Evolutionary conservation across 30 jellyfish, hydroid and myxozoan species (phyloP), one percentile per base, ranked within the genome.

Genomic region (Hydractinia symbiolongicarpus): DNA sequence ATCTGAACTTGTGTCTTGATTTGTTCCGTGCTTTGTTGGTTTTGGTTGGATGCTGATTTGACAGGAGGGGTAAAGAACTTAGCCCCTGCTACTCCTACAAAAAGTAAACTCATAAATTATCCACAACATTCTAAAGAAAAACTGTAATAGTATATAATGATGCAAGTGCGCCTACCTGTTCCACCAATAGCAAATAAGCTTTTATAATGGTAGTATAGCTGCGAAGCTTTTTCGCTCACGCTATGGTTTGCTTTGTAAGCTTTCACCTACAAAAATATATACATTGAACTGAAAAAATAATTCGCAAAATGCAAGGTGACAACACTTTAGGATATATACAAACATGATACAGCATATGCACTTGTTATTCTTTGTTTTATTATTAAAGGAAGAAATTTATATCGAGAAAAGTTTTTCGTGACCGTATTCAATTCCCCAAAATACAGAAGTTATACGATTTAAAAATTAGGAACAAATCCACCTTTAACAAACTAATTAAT

Each of bases 171-270:
- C 40, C 8, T 64, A 64, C 95, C 86, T 79, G 88, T 52, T 6
- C 93, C 91, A 73, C 87, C 95, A 8, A 82, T 62, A 9, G 95
- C 89, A 66, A 90, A 85, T 19, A 81, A 67, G 82, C 95, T 83
- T 66, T 90, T 90, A 66, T 85, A 78, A 14, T 90, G 90, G 66
- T 82, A 68, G 84, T 81, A 90, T 40, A 90, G 61, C 53, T 91
- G 55, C 4, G 94, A 79, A 4, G 97, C 97, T 78, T 90, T 90
- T 70, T 86, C 66, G 14, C 95, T 73, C 51, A 90, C 95, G 72
- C 83, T 78, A 52, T 85, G 93, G 53, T 67, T 86, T 7, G 96
- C 97, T 82, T 90, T 90, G 91, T 90, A 90, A 20, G 72, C 61
- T 50, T 88, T 88, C 8, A 90, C 93, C 97, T 90, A 50, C 20